Conservation (phyloP, 1,140 invertebrate species). For the Drosophila bocqueti region DNA sequence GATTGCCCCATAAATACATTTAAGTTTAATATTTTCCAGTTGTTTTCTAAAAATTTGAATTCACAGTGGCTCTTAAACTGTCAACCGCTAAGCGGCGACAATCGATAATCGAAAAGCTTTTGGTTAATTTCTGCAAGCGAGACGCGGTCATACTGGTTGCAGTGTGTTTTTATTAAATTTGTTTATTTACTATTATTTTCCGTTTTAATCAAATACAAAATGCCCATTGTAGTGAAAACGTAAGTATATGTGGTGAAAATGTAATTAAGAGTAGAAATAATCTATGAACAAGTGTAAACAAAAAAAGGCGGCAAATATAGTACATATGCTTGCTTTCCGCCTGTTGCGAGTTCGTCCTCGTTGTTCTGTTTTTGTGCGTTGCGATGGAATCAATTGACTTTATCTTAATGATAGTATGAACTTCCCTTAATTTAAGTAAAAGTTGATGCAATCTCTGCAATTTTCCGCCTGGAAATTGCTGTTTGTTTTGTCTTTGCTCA, state of each 20-base stretch:
- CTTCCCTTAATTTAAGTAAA: not conserved
- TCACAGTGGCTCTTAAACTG: slow-evolving; percentile 2
- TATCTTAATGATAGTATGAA: not conserved
- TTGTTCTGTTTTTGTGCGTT: no score
- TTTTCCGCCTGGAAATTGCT: not conserved
- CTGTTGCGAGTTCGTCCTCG: no score
- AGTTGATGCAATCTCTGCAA: not conserved
- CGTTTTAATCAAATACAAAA: slow-evolving; percentile 6
- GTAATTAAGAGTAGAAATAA: no score
- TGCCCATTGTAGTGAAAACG: slow-evolving; percentile 79
- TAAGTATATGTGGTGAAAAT: slow-evolving; percentile 43
- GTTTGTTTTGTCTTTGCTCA: no score
- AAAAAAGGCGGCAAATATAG: slow-evolving; percentile 8
- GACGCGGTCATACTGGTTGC: not conserved
- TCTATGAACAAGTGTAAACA: not conserved
- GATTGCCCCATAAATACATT: not conserved
- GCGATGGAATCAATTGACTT: not conserved
- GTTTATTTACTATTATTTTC: not conserved
- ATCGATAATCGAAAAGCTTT: not conserved
- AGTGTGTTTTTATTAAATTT: not conserved
- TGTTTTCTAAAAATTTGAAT: not conserved
- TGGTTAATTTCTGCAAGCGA: not conserved
- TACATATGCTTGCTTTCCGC: no score
- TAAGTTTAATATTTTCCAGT: not conserved
- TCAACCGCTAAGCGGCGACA: not conserved